These are phyloP conservation scores for Pempheris klunzingeri DNA, from an alignment of 2,797 vertebrate genomes.

Conservation along the genomic window DNA sequence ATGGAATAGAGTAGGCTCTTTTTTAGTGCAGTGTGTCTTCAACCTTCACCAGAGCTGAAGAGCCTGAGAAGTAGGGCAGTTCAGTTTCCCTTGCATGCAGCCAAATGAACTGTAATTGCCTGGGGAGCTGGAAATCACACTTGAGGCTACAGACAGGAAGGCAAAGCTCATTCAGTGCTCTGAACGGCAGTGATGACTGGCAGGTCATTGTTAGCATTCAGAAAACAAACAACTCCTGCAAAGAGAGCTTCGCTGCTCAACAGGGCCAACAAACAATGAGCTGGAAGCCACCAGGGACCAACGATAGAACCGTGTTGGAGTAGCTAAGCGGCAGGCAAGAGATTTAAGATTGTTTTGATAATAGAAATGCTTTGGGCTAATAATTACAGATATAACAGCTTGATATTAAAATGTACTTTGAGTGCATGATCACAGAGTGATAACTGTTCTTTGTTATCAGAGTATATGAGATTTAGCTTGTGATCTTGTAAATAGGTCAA, in stretches of 20 bases:
- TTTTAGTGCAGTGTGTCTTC: conserved; percentile 50
- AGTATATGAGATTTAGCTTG: conserved; percentile 16
- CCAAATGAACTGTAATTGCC: conserved; percentile 88
- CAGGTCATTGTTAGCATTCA: conserved; percentile 85
- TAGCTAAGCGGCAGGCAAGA: conserved; percentile 25
- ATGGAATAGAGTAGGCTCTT: conserved; percentile 40
- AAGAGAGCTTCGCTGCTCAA: conserved; percentile 48
- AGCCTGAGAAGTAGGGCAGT: conserved; percentile 77
- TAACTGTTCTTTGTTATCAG: conserved; percentile 3
- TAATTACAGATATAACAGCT: conserved; percentile 33
- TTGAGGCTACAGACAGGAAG: conserved; percentile 66
- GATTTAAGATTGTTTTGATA: conserved; percentile 48
- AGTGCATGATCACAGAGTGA: conserved; percentile 8
- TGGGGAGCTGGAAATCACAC: conserved; percentile 84
- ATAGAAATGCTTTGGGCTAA: conserved; percentile 19
- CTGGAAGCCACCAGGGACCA: conserved; percentile 51
- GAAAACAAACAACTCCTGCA: conserved; percentile 68
- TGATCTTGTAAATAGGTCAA: conserved; percentile 33
- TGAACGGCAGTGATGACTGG: conserved; percentile 87
- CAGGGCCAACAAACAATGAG: conserved; percentile 52
- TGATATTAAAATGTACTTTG: conserved; percentile 17
- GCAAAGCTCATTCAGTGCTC: conserved; percentile 82
- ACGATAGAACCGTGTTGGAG: conserved; percentile 38
- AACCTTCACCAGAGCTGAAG: conserved; percentile 51
- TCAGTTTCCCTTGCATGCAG: conserved; percentile 63